Base-by-base conservation (phyloP, 2,888 invertebrate genomes). In the Plagiodera versicolora region DNA sequence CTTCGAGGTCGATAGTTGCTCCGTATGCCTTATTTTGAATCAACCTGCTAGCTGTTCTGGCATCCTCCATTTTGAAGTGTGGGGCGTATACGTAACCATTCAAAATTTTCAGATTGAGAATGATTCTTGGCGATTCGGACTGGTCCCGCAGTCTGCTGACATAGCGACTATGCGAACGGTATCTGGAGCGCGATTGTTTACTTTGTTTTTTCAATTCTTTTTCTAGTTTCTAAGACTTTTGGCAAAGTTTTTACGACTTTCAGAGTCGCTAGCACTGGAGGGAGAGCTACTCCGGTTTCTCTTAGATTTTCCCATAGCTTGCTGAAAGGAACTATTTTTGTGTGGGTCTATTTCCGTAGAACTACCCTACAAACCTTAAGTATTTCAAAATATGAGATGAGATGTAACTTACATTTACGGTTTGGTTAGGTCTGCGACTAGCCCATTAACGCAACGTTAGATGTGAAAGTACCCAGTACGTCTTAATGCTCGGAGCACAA, bases 51-150 rank as follows among this genome's bases (percentile, higher is more conserved):
- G 24, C 24, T 6, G 24, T 24, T 24, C 24, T 24, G 3, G 24
- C 24, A 24, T 24, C 24, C 24, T 58, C 53, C 58, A 48, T 53
- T 53, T 58, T 58, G n/a, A 47, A 53, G 16, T 58, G 58, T 5
- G 47, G 19, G 1, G 50, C 10, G 1, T 20, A 0, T 5, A 57
- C 30, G 18, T 35, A 49, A 6, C n/a, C 45, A 53, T 61, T 61
- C 28, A 61, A 48, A n/a, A 19, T 5, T 48, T 57, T 53, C 11
- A 61, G 32, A 19, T 61, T 57, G 14, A 61, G 35, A 3, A 61
- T 61, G 17, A 61, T n/a, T n/a, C n/a, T n/a, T n/a, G n/a, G n/a
- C n/a, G n/a, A n/a, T n/a, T n/a, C n/a, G n/a, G n/a, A n/a, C n/a
- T n/a, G n/a, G n/a, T n/a, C n/a, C n/a, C n/a, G n/a, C n/a, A n/a